Percentiles rank a stretch among this genome's conserved stretches.
Conservation (phyloP, 2,113 vertebrate genomes). For the Archilochus colubris region DNA sequence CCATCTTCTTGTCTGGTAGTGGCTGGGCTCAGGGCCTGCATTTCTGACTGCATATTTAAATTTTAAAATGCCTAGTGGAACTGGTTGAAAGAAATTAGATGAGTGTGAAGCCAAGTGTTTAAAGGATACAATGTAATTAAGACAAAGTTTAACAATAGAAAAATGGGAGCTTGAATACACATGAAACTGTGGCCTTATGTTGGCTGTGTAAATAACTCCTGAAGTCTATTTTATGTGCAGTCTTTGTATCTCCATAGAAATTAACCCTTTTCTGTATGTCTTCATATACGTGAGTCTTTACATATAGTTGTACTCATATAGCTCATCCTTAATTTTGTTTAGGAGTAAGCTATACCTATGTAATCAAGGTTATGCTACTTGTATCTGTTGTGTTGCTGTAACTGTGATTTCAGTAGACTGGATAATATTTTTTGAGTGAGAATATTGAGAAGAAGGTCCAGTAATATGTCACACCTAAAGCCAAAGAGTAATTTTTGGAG, state of each 20-base stretch:
- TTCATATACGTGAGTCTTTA: neutral
- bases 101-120: constrained; percentile 40
- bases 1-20: neutral
- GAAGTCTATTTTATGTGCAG: neutral
- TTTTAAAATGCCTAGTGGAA: constrained; percentile 21
- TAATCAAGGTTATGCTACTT: neutral
- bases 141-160: constrained; percentile 35
- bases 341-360: neutral
- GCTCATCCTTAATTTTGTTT: neutral
- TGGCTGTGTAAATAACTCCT: neutral
- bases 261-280: neutral
- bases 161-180: neutral
- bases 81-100: constrained; percentile 42
- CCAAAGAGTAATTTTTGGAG: neutral
- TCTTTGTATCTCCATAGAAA: neutral
- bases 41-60: neutral
- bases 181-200: neutral
- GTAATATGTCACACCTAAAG: neutral
- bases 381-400: neutral
- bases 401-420: neutral
- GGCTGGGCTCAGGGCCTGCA: constrained; percentile 11
- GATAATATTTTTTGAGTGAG: neutral
- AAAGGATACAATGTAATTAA: constrained; percentile 59
- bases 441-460: neutral
- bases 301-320: neutral